phyloP scores from a whole-genome alignment of 2,113 vertebrate species.

The Burhinus bistriatus region DNA sequence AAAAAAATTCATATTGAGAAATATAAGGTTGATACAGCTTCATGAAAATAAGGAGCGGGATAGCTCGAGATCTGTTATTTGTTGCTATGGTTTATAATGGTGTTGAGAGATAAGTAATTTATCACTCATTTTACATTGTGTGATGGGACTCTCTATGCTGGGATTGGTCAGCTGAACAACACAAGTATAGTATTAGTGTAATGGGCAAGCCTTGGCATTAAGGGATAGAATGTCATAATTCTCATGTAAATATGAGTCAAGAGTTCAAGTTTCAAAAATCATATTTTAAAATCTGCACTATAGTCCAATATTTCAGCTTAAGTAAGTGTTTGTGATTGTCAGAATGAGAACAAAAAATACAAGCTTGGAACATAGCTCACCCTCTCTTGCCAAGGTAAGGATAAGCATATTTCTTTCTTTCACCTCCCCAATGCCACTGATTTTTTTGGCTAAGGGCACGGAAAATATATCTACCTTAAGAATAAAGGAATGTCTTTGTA shows the following conservation, averaged over 20 bases:
- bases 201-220: background rate
- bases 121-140: background rate
- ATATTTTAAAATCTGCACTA: background rate
- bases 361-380: constrained; percentile 39
- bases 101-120: constrained; percentile 23
- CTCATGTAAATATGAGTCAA: constrained; percentile 27
- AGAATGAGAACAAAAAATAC: constrained; percentile 46
- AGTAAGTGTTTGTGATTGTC: constrained; percentile 66
- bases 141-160: background rate
- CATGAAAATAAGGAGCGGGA: background rate
- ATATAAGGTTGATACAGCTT: background rate
- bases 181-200: background rate
- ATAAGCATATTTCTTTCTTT: constrained; percentile 46
- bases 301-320: constrained; percentile 23
- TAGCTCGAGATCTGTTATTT: background rate
- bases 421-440: background rate
- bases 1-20: background rate
- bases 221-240: constrained; percentile 13
- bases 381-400: constrained; percentile 36
- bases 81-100: background rate
- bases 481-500: constrained; percentile 32
- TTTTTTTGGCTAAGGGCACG: constrained; percentile 13
- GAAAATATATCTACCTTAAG: constrained; percentile 38
- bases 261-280: constrained; percentile 40
- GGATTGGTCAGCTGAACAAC: background rate